Base-by-base conservation (phyloP, 2,797 vertebrate species). In the Botia kubotai region DNA sequence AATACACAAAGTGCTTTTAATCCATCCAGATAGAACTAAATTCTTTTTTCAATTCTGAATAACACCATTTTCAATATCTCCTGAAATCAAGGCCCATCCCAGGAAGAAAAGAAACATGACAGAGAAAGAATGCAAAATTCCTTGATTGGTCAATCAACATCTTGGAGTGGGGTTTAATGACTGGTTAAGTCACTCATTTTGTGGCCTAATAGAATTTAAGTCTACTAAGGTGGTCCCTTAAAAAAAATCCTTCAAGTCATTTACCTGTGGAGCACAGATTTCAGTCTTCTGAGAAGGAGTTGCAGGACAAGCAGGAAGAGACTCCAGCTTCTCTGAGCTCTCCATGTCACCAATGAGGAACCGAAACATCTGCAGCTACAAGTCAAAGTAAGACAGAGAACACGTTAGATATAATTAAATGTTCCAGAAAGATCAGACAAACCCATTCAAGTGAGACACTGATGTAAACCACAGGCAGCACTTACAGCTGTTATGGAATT, bases 321-420 rank as follows among this genome's bases (percentile, higher is more conserved):
- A 19, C 7, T 39, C 17, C 19, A 60, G 19, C 17, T 66, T 66
- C 17, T 66, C 29, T 0, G 63, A 66, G 33, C 17, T 39, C 63
- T 66, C 8, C 33, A 66, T 16, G 16, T 66, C 63, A 39, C 33
- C 33, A 66, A 36, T 43, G 14, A 39, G 63, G 91, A 98, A 98
- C 80, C 96, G 93, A 80, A 95, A 89, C 36, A 99, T 87, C 46
- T 95, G 91, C 84, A 88, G 90, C 98, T 99, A 90, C 76, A 87
- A 68, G 86, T 73, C 70, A 75, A 79, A 88, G 88, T 86, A 83
- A 79, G 97, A 98, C 80, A 66, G 17, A 39, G 63, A 66, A 66
- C 16, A 39, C 33, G 19, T 39, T 12, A 19, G 17, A 19, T 87
- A 83, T 17, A 19, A 19, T 57, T 57, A 17, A 4, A 12, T 13